Conservation (phyloP, 2,888 invertebrate species). For the Panorpa germanica region DNA sequence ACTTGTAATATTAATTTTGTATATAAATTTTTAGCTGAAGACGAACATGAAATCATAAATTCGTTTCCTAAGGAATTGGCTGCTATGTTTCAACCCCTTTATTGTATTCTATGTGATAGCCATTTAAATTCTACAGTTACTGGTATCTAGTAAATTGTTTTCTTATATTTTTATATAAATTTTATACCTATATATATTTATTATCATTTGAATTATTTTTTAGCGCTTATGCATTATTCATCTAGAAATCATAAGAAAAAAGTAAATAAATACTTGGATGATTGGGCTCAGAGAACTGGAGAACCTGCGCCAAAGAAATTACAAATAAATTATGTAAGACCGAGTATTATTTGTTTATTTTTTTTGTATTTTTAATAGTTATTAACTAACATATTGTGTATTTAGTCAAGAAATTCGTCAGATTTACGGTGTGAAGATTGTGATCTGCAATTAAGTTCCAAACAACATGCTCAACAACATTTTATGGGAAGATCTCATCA, state of each 20-base stretch:
- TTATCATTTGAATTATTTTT: no score
- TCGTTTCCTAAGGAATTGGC: slow-evolving; percentile 26
- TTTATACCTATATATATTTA: no score
- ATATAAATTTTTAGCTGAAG: no score
- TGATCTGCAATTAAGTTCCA: slow-evolving; percentile 34
- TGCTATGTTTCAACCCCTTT: slow-evolving; percentile 25
- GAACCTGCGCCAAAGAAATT: slow-evolving; percentile 24
- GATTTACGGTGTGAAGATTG: slow-evolving; percentile 34
- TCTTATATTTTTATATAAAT: no score
- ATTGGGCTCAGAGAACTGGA: slow-evolving; percentile 22
- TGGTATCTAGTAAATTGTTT: no score
- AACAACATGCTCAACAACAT: slow-evolving; percentile 39
- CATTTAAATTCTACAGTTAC: slow-evolving; percentile 25
- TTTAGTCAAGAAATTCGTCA: no score
- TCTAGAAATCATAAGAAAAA: slow-evolving; percentile 33
- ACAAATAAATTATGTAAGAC: no score
- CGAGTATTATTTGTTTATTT: no score
- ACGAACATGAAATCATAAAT: no score
- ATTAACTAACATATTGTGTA: no score
- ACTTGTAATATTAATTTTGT: no score
- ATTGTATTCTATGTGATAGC: slow-evolving; percentile 28
- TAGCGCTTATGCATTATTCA: slow-evolving; percentile 30
- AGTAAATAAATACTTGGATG: slow-evolving; percentile 26
- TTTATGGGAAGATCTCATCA: slow-evolving; percentile 39
- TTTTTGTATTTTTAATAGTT: no score